Base-by-base conservation (phyloP, 1,140 invertebrate genomes). In the Hydropsyche tenuis region DNA sequence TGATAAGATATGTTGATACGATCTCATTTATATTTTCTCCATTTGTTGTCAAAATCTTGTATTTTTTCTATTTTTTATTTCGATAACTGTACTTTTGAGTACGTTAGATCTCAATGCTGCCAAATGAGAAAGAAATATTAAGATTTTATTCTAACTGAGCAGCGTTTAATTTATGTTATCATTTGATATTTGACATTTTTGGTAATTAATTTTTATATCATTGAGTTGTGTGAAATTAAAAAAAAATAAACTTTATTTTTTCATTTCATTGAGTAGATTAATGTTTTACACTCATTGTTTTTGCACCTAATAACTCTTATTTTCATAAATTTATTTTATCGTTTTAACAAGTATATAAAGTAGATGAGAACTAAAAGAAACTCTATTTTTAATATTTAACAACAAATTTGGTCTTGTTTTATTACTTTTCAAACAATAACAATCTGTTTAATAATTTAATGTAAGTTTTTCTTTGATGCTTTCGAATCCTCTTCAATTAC, bases 101-200 rank as follows among this genome's bases (percentile, higher is more conserved):
- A 56, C 51, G 27, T 70, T 70, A 22, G 68, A 70, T 70, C 68
- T 70, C 68, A 70, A 56, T 70, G 68, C 46, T 70, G 68, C 68
- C 68, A 70, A 70, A 56, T 70, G 68, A 70, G 16, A 56, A 70
- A 70, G 25, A 68, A 23, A 48, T 20, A 30, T 37, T 43, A n/a
- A 22, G 62, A 23, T 16, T 64, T 64, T 12, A 37, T 37, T 22
- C 23, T 60, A n/a, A 51, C 5, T 18, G 7, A 4, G 53, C 53
- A 23, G 20, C 22, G 25, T 37, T 37, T 37, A 37, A 3, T 37
- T 37, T 37, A 9, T 37, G 30, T 37, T 37, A 37, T 37, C 30
- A 37, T n/a, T 60, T 60, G 20, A 7, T 22, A 22, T 5, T 23
- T 60, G 14, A 60, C 25, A 22, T 60, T 60, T 3, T 51, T n/a